Conservation (phyloP, 2,797 vertebrate genomes). For the Cirrhinus molitorella region DNA sequence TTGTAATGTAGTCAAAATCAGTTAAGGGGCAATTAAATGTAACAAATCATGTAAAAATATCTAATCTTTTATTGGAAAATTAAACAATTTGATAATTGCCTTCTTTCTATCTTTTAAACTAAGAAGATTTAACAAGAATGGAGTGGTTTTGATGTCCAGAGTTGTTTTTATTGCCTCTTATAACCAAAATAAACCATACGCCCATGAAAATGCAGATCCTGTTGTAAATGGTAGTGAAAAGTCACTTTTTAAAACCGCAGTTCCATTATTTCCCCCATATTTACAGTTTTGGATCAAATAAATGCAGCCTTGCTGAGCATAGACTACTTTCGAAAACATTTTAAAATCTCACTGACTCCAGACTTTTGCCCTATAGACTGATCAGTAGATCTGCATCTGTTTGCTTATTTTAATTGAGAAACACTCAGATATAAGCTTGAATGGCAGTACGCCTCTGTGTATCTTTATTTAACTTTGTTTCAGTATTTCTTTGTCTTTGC, state of each 20-base stretch:
- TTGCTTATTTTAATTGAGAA: not conserved
- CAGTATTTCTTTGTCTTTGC: not conserved
- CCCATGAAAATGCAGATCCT: not conserved
- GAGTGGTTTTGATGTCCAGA: not conserved
- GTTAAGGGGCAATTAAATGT: not conserved
- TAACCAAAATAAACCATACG: not conserved
- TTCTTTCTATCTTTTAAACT: not conserved
- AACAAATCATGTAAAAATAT: not conserved
- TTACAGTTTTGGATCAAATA: not conserved
- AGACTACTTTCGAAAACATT: not conserved
- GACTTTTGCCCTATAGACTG: not conserved
- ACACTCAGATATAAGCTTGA: not conserved
- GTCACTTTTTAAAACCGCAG: no score
- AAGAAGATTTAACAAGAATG: not conserved
- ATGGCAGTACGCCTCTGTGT: no score
- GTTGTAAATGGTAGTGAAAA: not conserved
- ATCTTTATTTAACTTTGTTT: constrained; percentile 15
- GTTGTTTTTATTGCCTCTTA: not conserved
- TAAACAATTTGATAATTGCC: not conserved
- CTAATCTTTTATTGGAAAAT: not conserved
- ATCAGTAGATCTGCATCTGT: not conserved
- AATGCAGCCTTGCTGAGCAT: not conserved
- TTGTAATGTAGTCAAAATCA: no score
- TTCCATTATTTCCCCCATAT: not conserved
- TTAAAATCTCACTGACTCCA: not conserved